These are phyloP conservation scores for Mythimna loreyi DNA, from an alignment of 2,888 invertebrate species.

Conservation along the genomic window DNA sequence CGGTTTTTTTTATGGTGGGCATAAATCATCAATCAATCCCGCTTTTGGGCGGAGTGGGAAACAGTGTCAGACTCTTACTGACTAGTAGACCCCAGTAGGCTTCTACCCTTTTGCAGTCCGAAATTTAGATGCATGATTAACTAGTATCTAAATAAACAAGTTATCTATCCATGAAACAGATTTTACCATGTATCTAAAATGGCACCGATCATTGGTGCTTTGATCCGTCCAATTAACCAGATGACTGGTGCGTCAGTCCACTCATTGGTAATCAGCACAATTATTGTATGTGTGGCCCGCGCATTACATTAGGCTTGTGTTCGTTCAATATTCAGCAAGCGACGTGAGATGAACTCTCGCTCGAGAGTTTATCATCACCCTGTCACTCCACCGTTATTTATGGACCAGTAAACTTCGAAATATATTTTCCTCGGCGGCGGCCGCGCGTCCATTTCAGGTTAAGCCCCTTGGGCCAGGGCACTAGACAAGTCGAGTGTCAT, in stretches of 20 bases:
- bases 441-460: slow-evolving; percentile 89
- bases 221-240: slow-evolving; percentile 52
- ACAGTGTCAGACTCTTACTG: no score
- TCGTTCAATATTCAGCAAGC: slow-evolving; percentile 87
- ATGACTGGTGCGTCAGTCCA: slow-evolving; percentile 18
- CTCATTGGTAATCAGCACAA: slow-evolving; percentile 60
- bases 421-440: slow-evolving; percentile 89
- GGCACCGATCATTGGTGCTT: slow-evolving; percentile 31
- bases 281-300: slow-evolving; percentile 64
- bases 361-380: slow-evolving; percentile 88
- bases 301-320: slow-evolving; percentile 76
- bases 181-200: slow-evolving; percentile 37
- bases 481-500: slow-evolving; percentile 90
- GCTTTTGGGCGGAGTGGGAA: no score
- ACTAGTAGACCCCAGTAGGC: no score
- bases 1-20: no score
- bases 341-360: slow-evolving; percentile 87
- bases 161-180: slow-evolving; percentile 2
- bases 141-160: background rate
- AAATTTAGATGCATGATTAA: slow-evolving; percentile 3
- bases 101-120: no score
- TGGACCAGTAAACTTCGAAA: slow-evolving; percentile 90
- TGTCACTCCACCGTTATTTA: slow-evolving; percentile 90
- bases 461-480: slow-evolving; percentile 88
- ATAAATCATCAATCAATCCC: no score